A percentile compares a stretch with the other conserved stretches of the same genome.
These are phyloP conservation scores for Psettodes erumei DNA, from an alignment of 2,113 vertebrate genomes.

Conservation along the genomic window DNA sequence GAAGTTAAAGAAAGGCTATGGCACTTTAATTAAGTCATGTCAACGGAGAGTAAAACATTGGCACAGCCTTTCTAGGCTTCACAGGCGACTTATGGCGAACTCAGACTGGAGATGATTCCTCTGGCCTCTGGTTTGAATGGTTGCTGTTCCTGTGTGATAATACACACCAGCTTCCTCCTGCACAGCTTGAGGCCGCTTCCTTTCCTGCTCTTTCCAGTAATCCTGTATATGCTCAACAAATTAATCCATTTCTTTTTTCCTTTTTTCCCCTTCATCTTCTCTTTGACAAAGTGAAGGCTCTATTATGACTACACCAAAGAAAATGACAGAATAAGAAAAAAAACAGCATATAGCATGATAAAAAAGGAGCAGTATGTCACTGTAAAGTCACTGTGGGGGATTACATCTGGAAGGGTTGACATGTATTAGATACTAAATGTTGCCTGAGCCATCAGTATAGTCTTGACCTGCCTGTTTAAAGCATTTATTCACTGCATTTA, in stretches of 20 bases:
- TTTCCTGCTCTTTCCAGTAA: conserved; percentile 37
- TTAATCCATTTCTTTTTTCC: conserved; percentile 34
- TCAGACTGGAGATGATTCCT: conserved; percentile 26
- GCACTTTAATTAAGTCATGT: conserved; percentile 74
- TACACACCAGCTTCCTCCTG: conserved; percentile 29
- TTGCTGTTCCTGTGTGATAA: conserved; percentile 38
- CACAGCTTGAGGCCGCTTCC: conserved; percentile 32
- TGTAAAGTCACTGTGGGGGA: neutral
- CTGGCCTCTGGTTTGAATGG: conserved; percentile 47
- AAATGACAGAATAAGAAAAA: conserved; percentile 12
- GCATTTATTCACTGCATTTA: conserved; percentile 5
- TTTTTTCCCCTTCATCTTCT: conserved; percentile 1
- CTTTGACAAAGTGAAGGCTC: conserved; percentile 25
- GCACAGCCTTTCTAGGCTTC: conserved; percentile 28
- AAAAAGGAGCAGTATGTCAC: conserved; percentile 30
- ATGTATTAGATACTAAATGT: conserved; percentile 15
- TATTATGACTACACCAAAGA: conserved; percentile 14
- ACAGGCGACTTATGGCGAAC: conserved; percentile 48
- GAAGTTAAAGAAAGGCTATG: conserved; percentile 68
- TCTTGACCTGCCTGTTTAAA: neutral
- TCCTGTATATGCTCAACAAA: conserved; percentile 53
- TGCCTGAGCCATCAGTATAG: no score
- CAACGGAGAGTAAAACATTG: conserved; percentile 64
- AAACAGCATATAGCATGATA: neutral
- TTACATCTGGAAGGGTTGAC: neutral